Evolutionary conservation across 2,888 invertebrate species (phyloP), one percentile per base, ranked within the genome.

Genomic region (Hypselothyrea guttata): DNA sequence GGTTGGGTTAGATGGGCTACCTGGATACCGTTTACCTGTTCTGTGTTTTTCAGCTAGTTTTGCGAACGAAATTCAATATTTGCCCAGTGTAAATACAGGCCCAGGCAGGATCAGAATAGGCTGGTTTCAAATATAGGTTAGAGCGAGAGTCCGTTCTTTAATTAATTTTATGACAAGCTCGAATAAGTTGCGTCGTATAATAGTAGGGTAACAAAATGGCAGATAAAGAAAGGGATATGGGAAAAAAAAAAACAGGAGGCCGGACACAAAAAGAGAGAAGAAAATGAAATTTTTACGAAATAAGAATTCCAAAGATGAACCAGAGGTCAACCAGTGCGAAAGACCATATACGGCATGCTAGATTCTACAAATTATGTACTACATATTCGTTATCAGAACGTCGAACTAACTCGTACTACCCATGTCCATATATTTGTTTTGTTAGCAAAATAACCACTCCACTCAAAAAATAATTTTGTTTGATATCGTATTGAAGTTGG

Each of bases 161-260:
- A 78, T 75, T 75, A 69, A 78, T 75, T 78, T 75, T 75, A 57
- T 46, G 56, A 54, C 64, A 76, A 53, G 59, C 49, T 51, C 48
- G 64, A 69, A 54, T 35, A 44, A 49, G 52, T 41, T 53, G 71
- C 55, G 52, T 51, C 15, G 44, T 28, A 41, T 58, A 37, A 51
- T 35, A 51, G 38, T 44, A 56, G 45, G 41, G 44, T 42, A 55
- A 58, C 54, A 68, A 42, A 41, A 60, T 22, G 22, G 38, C 28
- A 54, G n/a, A n/a, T n/a, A n/a, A n/a, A n/a, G 18, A 28, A 59
- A 55, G 11, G 51, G 38, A 41, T 35, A 48, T n/a, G 40, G 51
- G 59, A 18, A 9, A 47, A 16, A n/a, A 13, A 12, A 5, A 22
- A 2, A 33, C 47, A n/a, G 12, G 22, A 2, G 7, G n/a, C n/a